Base-by-base conservation (phyloP, 23 tunicate species). In the Trididemnum clinides region DNA sequence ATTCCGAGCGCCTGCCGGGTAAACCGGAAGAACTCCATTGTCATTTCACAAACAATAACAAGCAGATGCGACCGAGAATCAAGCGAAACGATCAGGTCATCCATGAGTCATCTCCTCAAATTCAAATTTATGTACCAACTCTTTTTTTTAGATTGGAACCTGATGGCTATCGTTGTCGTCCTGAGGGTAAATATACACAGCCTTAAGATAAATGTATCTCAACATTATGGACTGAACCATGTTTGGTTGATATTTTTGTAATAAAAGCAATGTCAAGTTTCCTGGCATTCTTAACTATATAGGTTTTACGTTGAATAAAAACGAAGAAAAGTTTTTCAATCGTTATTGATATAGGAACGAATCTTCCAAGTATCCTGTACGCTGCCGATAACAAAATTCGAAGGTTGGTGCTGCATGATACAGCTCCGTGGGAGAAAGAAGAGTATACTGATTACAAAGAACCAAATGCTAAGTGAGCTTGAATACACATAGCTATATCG, bases 121-220 rank as follows among this genome's bases (percentile, higher is more conserved):
- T 44, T 44, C 12, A 44, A 44, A 44, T 15, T 44, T 10, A 10
- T 7, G 54, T 44, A 44, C 15, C 54, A 7, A 7, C 15, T 44
- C 26, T 62, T 22, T 62, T 10, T 38, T 78, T 30, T 29, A 78
- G 83, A 27, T 78, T 78, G 28, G 83, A 78, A 51, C 66, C 25
- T 1, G 83, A 78, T 36, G 66, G 83, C 49, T 26, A 10, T 4
- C 83, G 36, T 29, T 78, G 83, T 37, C 22, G 83, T 51, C 27
- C 66, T 28, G 22, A 51, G 51, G 83, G 83, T 78, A 5, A 4
- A 66, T 78, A n/a, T n/a, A n/a, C n/a, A n/a, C n/a, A n/a, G n/a
- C n/a, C n/a, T n/a, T 44, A 44, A 44, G 54, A 7, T 44, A 44
- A 44, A 44, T 44, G 15, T 7, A 44, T 44, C 12, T 44, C 12